Evolutionary conservation across 2,888 invertebrate genomes (phyloP).

Genomic region (Sussaba pulchella): DNA sequence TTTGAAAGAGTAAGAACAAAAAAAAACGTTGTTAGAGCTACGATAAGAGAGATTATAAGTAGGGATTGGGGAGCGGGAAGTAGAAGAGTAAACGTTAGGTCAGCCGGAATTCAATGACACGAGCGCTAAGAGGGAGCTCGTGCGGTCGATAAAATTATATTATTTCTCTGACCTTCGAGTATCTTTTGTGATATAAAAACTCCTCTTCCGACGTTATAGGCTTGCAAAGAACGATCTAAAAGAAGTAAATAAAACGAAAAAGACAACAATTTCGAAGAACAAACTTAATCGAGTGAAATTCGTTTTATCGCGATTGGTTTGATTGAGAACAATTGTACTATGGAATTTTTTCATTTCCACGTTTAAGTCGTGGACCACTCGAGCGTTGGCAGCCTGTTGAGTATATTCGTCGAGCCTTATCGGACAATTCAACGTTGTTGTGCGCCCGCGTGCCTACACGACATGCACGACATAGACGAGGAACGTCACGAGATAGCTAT

Average conservation of each 20-base stretch:
- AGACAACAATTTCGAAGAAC: neutral
- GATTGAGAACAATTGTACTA: neutral
- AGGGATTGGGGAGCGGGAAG: neutral
- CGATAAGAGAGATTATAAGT: neutral
- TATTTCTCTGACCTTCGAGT: neutral
- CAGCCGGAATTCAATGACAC: neutral
- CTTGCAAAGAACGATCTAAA: too few relatives aligned
- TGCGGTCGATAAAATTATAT: neutral
- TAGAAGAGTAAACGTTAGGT: neutral
- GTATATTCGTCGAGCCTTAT: conserved; percentile 14
- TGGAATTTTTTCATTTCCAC: too few relatives aligned
- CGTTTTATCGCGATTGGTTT: neutral
- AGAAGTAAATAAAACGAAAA: too few relatives aligned
- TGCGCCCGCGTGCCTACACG: conserved; percentile 43
- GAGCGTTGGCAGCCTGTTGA: conserved; percentile 10
- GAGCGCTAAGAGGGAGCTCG: too few relatives aligned
- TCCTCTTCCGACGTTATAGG: too few relatives aligned
- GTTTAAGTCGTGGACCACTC: conserved; percentile 37
- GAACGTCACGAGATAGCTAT: conserved; percentile 25
- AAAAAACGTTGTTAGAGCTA: too few relatives aligned
- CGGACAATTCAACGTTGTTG: conserved; percentile 12
- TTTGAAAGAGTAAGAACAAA: neutral
- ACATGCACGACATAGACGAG: neutral
- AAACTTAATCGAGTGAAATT: neutral
- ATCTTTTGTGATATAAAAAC: too few relatives aligned